phyloP scores from a whole-genome alignment of 2,797 vertebrate genomes.

The Alcedo quadribrachys region DNA sequence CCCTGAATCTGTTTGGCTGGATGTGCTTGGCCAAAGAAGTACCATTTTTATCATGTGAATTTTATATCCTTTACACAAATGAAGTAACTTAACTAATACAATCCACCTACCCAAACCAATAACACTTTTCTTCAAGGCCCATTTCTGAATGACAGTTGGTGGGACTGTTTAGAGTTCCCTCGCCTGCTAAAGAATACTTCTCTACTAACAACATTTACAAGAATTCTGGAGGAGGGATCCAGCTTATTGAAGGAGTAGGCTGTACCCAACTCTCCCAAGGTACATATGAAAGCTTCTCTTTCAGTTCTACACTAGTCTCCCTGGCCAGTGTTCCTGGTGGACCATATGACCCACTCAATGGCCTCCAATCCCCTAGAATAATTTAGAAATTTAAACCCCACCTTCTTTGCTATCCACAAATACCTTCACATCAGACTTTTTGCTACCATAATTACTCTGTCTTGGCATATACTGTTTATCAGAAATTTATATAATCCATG shows the following conservation, averaged over 20 bases:
- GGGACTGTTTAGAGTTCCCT: background rate
- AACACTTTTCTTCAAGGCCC: background rate
- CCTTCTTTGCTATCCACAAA: background rate
- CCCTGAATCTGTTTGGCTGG: background rate
- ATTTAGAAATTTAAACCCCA: background rate
- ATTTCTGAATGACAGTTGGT: background rate
- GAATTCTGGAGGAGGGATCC: background rate
- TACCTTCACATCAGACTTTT: background rate
- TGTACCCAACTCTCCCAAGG: background rate
- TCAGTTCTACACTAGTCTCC: background rate
- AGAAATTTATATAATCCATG: background rate
- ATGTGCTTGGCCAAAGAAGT: background rate
- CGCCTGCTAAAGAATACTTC: background rate
- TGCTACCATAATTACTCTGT: background rate
- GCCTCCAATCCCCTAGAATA: background rate
- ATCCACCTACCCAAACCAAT: background rate
- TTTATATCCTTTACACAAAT: background rate
- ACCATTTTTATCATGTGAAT: background rate
- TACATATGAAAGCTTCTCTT: background rate
- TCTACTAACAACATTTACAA: background rate
- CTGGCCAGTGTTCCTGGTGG: background rate
- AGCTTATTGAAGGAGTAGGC: background rate
- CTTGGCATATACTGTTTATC: background rate
- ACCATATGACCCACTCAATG: background rate
- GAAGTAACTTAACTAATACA: background rate